These are phyloP conservation scores for Paracanthobrama guichenoti DNA, from an alignment of 2,113 vertebrate genomes.

Conservation along the genomic window DNA sequence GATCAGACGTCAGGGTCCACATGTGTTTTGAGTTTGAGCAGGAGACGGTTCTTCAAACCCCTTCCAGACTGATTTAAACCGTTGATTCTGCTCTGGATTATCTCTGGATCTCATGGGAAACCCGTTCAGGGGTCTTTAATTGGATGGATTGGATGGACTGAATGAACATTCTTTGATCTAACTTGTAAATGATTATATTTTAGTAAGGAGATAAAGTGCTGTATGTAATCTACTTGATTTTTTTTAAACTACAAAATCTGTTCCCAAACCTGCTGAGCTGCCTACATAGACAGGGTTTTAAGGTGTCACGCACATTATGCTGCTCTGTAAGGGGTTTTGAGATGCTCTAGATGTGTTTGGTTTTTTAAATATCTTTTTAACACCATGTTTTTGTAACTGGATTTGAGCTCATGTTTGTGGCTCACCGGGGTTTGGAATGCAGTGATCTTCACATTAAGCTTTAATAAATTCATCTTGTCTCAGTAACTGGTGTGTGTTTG, in stretches of 20 bases:
- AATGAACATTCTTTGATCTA: background rate
- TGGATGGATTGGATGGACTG: background rate
- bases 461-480: background rate
- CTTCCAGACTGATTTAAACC: conserved; percentile 14
- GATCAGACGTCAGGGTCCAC: background rate
- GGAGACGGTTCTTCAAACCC: background rate
- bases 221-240: conserved; percentile 11
- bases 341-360: too few relatives aligned
- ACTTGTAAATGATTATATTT: background rate
- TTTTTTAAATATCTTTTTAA: too few relatives aligned
- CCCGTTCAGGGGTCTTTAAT: background rate
- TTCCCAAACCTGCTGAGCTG: background rate
- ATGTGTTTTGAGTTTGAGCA: background rate
- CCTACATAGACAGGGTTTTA: background rate
- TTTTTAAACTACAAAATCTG: background rate
- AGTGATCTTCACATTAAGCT: background rate
- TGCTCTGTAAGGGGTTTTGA: background rate
- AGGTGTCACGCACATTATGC: background rate
- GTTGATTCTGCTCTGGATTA: background rate
- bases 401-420: background rate
- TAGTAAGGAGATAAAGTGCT: background rate
- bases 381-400: too few relatives aligned
- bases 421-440: background rate
- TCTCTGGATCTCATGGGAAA: too few relatives aligned
- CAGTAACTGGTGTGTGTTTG: background rate